Evolutionary conservation across 2,888 invertebrate genomes (phyloP), one percentile per base, ranked within the genome.

Genomic region (Platycnemis pennipes): DNA sequence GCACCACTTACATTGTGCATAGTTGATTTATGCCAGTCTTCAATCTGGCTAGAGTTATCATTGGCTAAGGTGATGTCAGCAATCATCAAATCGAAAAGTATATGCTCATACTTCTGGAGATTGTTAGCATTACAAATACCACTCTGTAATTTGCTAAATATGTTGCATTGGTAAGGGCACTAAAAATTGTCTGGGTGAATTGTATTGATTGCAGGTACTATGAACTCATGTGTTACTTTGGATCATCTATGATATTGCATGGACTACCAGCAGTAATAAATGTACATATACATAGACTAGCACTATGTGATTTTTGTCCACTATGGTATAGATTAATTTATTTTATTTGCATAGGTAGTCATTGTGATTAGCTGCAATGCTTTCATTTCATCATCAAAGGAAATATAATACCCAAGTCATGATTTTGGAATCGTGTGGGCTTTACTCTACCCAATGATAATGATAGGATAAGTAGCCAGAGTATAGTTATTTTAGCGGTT

Each of bases 241-340:
- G 7, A 26, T 87, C 37, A 26, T 42, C 63, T 63, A 42, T 56
- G 69, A 69, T 69, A 63, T 91, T 63, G 63, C 26, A 42, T 63
- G 91, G 63, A 45, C 69, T 45, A 63, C 63, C n/a, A 87, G 44
- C 87, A 91, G 91, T 19, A 63, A 44, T 91, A 69, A 53, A 42
- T 69, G 69, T 91, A 77, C 42, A 45, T 91, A 91, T 56, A 44
- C 7, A 91, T 91, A 91, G 91, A n/a, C n/a, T 44, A 63, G 91
- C 63, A 91, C 69, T 91, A 91, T 77, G 44, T 63, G 63, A 91
- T 91, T n/a, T 91, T 63, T 91, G 91, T 91, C 53, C 91, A 45
- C 91, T 63, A 13, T 44, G 63, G 63, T 44, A 42, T 69, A 44
- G 63, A 63, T 42, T 45, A n/a, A 26, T 91, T 63, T 91, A 44